Evolutionary conservation across 2,797 vertebrate genomes (phyloP).

Genomic region (Labeo calbasu): DNA sequence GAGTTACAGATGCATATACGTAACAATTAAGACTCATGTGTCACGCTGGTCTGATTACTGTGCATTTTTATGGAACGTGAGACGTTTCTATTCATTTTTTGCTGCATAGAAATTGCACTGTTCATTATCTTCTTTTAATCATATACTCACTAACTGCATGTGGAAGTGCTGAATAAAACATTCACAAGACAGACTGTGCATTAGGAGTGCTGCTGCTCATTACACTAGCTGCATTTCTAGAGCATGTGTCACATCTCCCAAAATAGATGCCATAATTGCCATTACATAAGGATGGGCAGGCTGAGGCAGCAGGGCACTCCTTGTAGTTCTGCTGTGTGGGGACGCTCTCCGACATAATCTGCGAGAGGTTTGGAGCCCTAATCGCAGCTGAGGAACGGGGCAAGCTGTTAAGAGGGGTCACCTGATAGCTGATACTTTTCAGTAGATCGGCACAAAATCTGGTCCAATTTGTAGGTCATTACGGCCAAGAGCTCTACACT

Average conservation of each 20-base stretch:
- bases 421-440: slow-evolving; percentile 17
- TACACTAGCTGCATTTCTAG: slow-evolving; percentile 49
- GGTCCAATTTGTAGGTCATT: slow-evolving; percentile 13
- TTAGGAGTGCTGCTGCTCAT: slow-evolving; percentile 44
- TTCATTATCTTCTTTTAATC: slow-evolving; percentile 43
- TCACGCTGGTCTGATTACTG: not conserved
- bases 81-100: not conserved
- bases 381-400: slow-evolving; percentile 7
- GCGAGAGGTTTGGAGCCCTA: not conserved
- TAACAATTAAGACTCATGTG: not conserved
- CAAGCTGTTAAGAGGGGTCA: slow-evolving; percentile 37
- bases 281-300: slow-evolving; percentile 41
- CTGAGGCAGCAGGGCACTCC: slow-evolving; percentile 45
- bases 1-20: not conserved
- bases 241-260: slow-evolving; percentile 52
- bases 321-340: slow-evolving; percentile 26
- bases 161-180: slow-evolving; percentile 38
- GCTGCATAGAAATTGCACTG: not conserved
- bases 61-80: not conserved
- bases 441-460: not conserved
- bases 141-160: slow-evolving; percentile 21
- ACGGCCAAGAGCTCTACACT: not conserved
- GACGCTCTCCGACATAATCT: slow-evolving; percentile 8
- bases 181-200: slow-evolving; percentile 31
- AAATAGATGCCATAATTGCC: slow-evolving; percentile 54